phyloP scores from a whole-genome alignment of 2,888 invertebrate species.

The Thera obeliscata region DNA sequence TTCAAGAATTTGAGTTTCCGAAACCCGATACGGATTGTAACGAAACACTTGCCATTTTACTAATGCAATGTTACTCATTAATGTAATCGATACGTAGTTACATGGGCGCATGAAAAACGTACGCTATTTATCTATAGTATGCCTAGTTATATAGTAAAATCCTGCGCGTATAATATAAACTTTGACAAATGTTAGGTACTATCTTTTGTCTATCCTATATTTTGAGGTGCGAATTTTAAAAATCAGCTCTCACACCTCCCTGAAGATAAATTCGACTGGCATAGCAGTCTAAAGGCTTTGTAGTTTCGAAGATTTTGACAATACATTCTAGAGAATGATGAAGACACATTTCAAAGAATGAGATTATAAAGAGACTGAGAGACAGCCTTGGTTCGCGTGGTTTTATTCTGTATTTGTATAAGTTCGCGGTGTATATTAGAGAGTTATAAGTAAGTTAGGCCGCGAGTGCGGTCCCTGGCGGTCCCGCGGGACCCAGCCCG shows the following conservation, averaged over 20 bases:
- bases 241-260: too few species aligned
- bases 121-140: too few species aligned
- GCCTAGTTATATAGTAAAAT: too few species aligned
- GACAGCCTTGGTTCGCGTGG: neutral
- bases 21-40: neutral
- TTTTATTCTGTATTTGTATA: slow-evolving; percentile 2
- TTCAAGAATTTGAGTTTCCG: slow-evolving; percentile 34
- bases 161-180: too few species aligned
- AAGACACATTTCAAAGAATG: neutral
- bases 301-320: too few species aligned
- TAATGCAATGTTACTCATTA: neutral
- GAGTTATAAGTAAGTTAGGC: slow-evolving; percentile 37
- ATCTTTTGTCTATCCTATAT: too few species aligned
- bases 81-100: neutral
- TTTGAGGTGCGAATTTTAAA: too few species aligned
- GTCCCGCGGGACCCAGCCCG: slow-evolving; percentile 79
- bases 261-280: too few species aligned
- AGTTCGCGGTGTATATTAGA: slow-evolving; percentile 16
- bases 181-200: too few species aligned
- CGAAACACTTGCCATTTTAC: neutral
- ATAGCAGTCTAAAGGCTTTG: too few species aligned
- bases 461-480: slow-evolving; percentile 71
- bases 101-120: neutral
- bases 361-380: neutral
- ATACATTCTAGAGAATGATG: too few species aligned